Evolutionary conservation across 2,888 invertebrate genomes (phyloP), one percentile per base, ranked within the genome.

Genomic region (Ernsta delagoae): DNA sequence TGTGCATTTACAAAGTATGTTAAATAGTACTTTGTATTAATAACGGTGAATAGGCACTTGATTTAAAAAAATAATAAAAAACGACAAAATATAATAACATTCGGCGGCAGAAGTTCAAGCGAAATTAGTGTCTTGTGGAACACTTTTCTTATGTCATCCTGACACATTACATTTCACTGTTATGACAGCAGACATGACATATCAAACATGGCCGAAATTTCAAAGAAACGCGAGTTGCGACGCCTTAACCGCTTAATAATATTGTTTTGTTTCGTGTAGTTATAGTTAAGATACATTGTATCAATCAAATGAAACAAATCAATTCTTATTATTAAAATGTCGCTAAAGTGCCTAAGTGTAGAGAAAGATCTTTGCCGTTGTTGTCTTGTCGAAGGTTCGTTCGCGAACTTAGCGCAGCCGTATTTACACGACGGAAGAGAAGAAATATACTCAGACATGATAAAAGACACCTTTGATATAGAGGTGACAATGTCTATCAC

Each of bases 331-430:
- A 50, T 59, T 54, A 43, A 83, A 77, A 88, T 88, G 88, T 75
- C 86, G 68, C 65, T 74, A n/a, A 76, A 79, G 72, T 70, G 39
- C 6, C 87, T 83, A 81, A 84, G 82, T 72, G 60, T 88, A 12
- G 88, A 87, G 57, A 84, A 81, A 12, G 82, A 86, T 72, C 77
- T 91, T 64, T 92, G 91, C 73, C 83, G 91, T 6, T 91, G 91
- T 73, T 92, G 91, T 79, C 89, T 87, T 64, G 78, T 83, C 4
- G 87, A 89, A 71, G 91, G 91, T 8, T 70, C 75, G 9, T 89
- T 85, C 72, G 81, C 78, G 68, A 84, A 83, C 72, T 79, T 92
- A 63, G 76, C 82, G 4, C 82, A 82, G 36, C 78, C 84, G 0
- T 78, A 74, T 41, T 64, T 45, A 11, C 72, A 74, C 53, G 72